Percentiles rank a stretch among this genome's conserved stretches.
Evolutionary conservation across 2,888 invertebrate genomes (phyloP).

Genomic region (Cantharis flavilabris): DNA sequence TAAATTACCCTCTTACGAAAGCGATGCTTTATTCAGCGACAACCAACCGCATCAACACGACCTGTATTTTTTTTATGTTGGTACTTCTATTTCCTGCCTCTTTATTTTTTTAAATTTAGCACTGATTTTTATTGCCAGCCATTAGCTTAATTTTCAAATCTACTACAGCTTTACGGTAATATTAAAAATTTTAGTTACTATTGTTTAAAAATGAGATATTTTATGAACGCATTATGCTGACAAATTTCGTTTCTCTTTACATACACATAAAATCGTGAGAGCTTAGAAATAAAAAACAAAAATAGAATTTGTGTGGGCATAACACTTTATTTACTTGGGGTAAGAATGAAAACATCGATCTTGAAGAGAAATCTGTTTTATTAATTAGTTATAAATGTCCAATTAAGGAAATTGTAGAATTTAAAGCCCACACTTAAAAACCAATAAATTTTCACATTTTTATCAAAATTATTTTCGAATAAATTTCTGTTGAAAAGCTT

Average conservation of each 20-base stretch:
- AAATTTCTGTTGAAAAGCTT: background rate
- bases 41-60: background rate
- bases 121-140: background rate
- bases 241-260: background rate
- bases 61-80: background rate
- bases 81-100: background rate
- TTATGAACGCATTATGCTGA: background rate
- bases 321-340: background rate
- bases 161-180: background rate
- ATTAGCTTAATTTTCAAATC: background rate
- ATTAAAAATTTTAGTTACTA: background rate
- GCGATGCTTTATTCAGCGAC: background rate
- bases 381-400: background rate
- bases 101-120: background rate
- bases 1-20: conserved; percentile 2
- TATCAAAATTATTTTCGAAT: background rate
- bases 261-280: background rate
- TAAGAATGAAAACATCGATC: background rate
- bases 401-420: background rate
- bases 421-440: background rate
- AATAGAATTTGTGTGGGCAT: background rate
- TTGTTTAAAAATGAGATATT: background rate
- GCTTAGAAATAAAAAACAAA: background rate
- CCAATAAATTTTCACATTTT: background rate
- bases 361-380: background rate